Evolutionary conservation across 2,888 invertebrate species (phyloP), one percentile per base, ranked within the genome.

Genomic region (Embidobia sp.): DNA sequence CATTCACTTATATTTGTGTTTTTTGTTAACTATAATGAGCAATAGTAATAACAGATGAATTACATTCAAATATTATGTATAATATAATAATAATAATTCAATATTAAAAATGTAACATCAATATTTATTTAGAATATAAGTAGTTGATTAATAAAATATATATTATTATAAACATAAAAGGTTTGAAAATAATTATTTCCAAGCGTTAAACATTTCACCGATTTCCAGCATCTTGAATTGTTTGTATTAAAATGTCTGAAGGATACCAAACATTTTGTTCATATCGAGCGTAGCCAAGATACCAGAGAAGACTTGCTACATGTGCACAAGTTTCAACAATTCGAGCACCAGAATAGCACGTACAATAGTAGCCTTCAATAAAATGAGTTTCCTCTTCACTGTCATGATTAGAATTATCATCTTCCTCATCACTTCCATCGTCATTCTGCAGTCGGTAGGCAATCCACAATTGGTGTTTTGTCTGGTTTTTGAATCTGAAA

Each of bases 401-500:
- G n/a, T n/a, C n/a, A n/a, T n/a, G n/a, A n/a, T 48, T 16, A 16
- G 27, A 4, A 7, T 18, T 11, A 27, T 57, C 11, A 40, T 18
- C 18, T 11, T 11, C n/a, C 10, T 53, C 26, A 7, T 40, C 8
- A 15, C 51, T 31, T 33, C 46, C 42, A 2, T 35, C 10, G n/a
- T n/a, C n/a, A n/a, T n/a, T n/a, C n/a, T n/a, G n/a, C 11, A 57
- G 19, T 57, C 22, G n/a, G 26, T 72, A 66, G 10, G 40, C 42
- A 42, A 66, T 72, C 57, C 53, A 77, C 11, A 70, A 51, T 40
- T 66, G 66, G 31, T 76, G 44, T 10, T 51, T 76, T 1, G 35
- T 27, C 26, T 51, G 51, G 31, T 72, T 72, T 2, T 53, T 33
- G 33, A 59, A 72, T 40, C 59, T 0, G 66, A 70, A 57, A 33